These are phyloP conservation scores for Perca fluviatilis DNA, from an alignment of 2,113 vertebrate species.

Conservation along the genomic window DNA sequence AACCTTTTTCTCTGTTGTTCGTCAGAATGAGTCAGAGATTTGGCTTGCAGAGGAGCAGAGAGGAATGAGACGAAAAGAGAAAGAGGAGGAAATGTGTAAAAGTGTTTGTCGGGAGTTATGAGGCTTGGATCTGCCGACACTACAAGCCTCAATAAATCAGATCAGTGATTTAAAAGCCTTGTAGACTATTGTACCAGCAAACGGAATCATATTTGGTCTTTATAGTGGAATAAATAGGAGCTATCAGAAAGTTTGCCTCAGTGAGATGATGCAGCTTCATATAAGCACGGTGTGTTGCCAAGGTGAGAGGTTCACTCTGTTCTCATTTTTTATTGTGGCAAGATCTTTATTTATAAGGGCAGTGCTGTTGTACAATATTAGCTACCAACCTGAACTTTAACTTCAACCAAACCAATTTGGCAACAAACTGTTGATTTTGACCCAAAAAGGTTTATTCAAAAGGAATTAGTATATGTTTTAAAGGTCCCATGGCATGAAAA, in stretches of 20 bases:
- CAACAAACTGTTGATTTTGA: background rate
- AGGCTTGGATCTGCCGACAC: slow-evolving; percentile 64
- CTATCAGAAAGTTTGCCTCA: slow-evolving; percentile 43
- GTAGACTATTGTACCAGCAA: slow-evolving; percentile 60
- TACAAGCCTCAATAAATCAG: slow-evolving; percentile 64
- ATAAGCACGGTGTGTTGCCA: background rate
- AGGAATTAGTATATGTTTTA: no score
- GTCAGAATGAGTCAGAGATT: slow-evolving; percentile 52
- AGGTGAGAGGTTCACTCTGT: slow-evolving; percentile 30
- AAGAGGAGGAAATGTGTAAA: slow-evolving; percentile 15
- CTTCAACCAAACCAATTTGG: background rate
- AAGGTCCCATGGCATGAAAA: no score
- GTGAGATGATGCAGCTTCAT: slow-evolving; percentile 16
- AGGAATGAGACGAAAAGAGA: slow-evolving; percentile 45
- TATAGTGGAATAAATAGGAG: slow-evolving; percentile 59
- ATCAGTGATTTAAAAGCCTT: slow-evolving; percentile 72
- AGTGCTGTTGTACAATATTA: background rate
- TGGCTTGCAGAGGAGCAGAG: slow-evolving; percentile 29
- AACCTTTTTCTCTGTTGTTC: slow-evolving; percentile 29
- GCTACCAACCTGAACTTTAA: background rate
- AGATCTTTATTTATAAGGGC: no score
- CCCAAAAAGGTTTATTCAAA: no score
- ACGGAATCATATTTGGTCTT: slow-evolving; percentile 72
- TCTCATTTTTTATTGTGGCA: no score
- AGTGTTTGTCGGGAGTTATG: slow-evolving; percentile 67